Evolutionary conservation across 2,888 invertebrate genomes (phyloP), one percentile per base, ranked within the genome.

Genomic region (Coronaproctus castanopsis): DNA sequence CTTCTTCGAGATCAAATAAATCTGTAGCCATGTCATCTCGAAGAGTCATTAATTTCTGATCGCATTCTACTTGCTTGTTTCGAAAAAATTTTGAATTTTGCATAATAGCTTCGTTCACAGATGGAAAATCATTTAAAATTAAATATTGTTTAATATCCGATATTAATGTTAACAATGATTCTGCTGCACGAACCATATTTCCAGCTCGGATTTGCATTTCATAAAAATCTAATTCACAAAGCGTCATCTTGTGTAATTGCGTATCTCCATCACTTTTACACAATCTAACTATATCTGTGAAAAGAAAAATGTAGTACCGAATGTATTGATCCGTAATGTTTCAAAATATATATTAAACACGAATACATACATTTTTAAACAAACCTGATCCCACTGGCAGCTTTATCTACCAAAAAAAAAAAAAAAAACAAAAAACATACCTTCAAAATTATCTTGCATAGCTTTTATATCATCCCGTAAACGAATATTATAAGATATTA

Each of bases 141-240:
- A 97, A 76, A 72, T 96, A 98, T 70, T 98, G 96, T 69, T 97
- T 97, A 63, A 98, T 89, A 71, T 97, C 96, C 0, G 95, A 91
- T 1, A 96, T 93, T 24, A 98, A 76, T 72, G 96, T 96, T 87
- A 95, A 90, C 22, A 98, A 73, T 0, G 95, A 93, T 75, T 97
- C 96, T 1, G 92, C 93, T 61, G 97, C 96, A 67, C 96, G 77
- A 1, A 95, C 93, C 78, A 96, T 95, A 71, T 96, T 96, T 3
- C 95, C 88, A 24, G 95, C 89, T 69, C 96, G 76, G 1, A 96
- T 93, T 75, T 93, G 90, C 91, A 95, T 93, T 76, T 90, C 95
- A 75, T 87, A 93, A 22, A 91, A 88, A 67, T 95, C 93, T 70
- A 93, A 91, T 70, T 93, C 93, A 68, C 89, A 87, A 70, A 93